Evolutionary conservation across 2,888 invertebrate genomes (phyloP), one percentile per base, ranked within the genome.

Genomic region (Aphidoletes aphidimyza): DNA sequence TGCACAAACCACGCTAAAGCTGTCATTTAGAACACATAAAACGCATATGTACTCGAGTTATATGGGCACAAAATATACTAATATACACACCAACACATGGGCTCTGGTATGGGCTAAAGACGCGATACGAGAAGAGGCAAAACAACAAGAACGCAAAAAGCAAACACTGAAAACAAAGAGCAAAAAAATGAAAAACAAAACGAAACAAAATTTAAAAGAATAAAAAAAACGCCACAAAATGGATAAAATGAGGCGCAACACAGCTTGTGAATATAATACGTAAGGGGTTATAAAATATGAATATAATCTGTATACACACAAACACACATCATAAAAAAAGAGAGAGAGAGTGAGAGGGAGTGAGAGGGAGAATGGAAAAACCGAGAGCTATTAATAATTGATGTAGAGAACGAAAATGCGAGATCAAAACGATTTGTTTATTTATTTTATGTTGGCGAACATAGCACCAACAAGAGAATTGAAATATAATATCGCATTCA

Each of bases 371-470:
- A 69, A 69, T 69, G 69, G 69, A 69, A 34, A 54, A 54, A 54
- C 26, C 54, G 17, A 30, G n/a, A 30, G 69, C 69, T 69, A 69
- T 69, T 69, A 69, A 69, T 30, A 69, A 69, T 30, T 30, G 26
- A 69, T 69, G 69, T 69, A 69, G 26, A 69, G 69, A 69, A 69
- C 69, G n/a, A n/a, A n/a, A n/a, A n/a, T n/a, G n/a, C n/a, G n/a
- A n/a, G n/a, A n/a, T n/a, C n/a, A n/a, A n/a, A n/a, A n/a, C n/a
- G n/a, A n/a, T n/a, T n/a, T n/a, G n/a, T n/a, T n/a, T n/a, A n/a
- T n/a, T n/a, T n/a, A n/a, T n/a, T n/a, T n/a, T n/a, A n/a, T n/a
- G n/a, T n/a, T n/a, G n/a, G n/a, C n/a, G n/a, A n/a, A n/a, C n/a
- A n/a, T n/a, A n/a, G n/a, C n/a, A n/a, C n/a, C n/a, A n/a, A n/a